Base-by-base conservation (phyloP, 1,140 invertebrate species). In the Lerema accius region DNA sequence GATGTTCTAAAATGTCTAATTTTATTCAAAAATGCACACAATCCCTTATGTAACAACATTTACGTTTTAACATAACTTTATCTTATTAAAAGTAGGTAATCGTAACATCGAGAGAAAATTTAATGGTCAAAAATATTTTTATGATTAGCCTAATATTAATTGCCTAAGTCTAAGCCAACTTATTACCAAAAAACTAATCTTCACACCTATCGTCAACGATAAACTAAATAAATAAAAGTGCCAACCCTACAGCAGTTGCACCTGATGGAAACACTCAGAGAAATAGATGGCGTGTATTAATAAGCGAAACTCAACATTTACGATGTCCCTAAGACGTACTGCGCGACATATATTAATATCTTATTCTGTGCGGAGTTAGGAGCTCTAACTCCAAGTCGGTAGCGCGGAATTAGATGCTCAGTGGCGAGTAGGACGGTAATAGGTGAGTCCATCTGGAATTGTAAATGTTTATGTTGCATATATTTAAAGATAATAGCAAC, bases 251-350 rank as follows among this genome's bases (percentile, higher is more conserved):
- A 5, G 10, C 13, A 35, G 0, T 58, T 58, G 14, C 23, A 35
- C 0, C 45, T 46, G 55, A 58, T 58, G 14, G 55, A 32, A 45
- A 26, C n/a, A 46, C 26, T 4, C 14, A 46, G 6, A 45, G 42
- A 28, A 46, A 5, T 35, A 32, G 42, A 46, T 58, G 42, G 55
- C 55, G 42, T 58, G 15, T 37, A 58, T 58, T 58, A 45, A 58
- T 58, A 58, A 58, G 55, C 42, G 42, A 58, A 58, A 46, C 40
- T 46, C 19, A 43, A 42, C 40, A 45, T 58, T 58, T 58, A 58
- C 23, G 42, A 28, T 45, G 40, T 42, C 40, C 26, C 40, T 19
- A 14, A 14, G 53, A 32, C 17, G 43, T 58, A 26, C 40, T 17
- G 17, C 9, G 53, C 40, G 40, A 58, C 42, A 26, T 35, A 10